Evolutionary conservation across 2,113 vertebrate species (phyloP).

Genomic region (Galbula dea): DNA sequence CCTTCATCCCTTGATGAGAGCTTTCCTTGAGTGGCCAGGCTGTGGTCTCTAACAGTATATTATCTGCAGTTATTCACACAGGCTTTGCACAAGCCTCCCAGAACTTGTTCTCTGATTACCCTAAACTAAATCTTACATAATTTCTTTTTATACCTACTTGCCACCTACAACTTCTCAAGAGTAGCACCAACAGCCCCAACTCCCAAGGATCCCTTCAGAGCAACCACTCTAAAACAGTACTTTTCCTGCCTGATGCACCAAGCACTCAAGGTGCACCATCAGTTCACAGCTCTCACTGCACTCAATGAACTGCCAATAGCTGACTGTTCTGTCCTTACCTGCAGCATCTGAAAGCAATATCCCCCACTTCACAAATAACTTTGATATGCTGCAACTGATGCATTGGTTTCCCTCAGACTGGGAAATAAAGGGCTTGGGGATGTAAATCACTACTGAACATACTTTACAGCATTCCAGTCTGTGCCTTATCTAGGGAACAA

Average conservation of each 20-base stretch:
- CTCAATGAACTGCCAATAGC: not conserved
- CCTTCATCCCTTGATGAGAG: not conserved
- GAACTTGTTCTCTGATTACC: not conserved
- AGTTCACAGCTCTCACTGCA: not conserved
- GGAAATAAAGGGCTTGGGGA: not conserved
- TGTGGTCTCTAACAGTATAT: not conserved
- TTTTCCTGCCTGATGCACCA: accelerated
- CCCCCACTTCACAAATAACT: not conserved
- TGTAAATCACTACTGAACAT: not conserved
- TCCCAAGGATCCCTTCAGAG: not conserved
- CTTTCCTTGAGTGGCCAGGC: not conserved
- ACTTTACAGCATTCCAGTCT: not conserved
- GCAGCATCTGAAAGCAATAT: not conserved
- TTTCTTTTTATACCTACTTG: not conserved
- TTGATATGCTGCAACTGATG: not conserved
- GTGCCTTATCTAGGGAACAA: not conserved
- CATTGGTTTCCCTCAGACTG: not conserved
- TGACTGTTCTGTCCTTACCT: not conserved
- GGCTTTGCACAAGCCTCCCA: not conserved
- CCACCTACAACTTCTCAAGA: not conserved
- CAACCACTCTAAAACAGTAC: not conserved
- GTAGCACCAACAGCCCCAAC: not conserved
- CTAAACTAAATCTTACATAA: not conserved
- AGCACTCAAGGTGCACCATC: not conserved
- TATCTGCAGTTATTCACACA: not conserved